Evolutionary conservation across 2,113 vertebrate species (phyloP), one percentile per base, ranked within the genome.

Genomic region (Strigops habroptila): DNA sequence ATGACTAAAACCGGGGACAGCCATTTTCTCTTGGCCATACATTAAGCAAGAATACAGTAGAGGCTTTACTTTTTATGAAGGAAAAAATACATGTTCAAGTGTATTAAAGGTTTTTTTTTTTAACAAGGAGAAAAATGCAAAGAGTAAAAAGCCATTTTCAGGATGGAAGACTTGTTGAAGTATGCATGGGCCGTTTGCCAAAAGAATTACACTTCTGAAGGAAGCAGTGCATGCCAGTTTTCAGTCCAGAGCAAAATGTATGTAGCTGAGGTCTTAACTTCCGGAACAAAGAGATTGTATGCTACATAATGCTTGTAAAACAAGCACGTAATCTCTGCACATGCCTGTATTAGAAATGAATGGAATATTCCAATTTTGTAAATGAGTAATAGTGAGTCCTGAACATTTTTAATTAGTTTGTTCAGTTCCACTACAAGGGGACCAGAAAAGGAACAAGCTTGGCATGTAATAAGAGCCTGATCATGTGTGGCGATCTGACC

Each of bases 291-390:
- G 52, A 44, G 46, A 87, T 65, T 85, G 63, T 46, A 33, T 73
- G 82, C 67, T 79, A 63, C 53, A 74, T 43, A 95, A 82, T 73
- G 31, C 84, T 94, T 87, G 81, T 82, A 92, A 91, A 94, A 87
- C 74, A 95, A 93, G 44, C n/a, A 55, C 86, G 23, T 89, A 94
- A 95, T 85, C 81, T 84, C 57, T 89, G 14, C 77, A 82, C 35
- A 69, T 33, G 74, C n/a, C 62, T 69, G 4, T 73, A 59, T 78
- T 55, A 91, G 33, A 86, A 87, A 79, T 62, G 62, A 94, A 93
- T 1, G 3, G 62, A 92, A 52, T 31, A 23, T 63, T 83, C 35
- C 6, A 17, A 37, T 87, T 91, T 92, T 89, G 75, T 68, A 85
- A 71, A 82, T 37, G 52, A 52, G 27, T 71, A 51, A 53, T n/a